These are phyloP conservation scores for Maccullochella peelii DNA, from an alignment of 2,113 vertebrate genomes.

Conservation along the genomic window DNA sequence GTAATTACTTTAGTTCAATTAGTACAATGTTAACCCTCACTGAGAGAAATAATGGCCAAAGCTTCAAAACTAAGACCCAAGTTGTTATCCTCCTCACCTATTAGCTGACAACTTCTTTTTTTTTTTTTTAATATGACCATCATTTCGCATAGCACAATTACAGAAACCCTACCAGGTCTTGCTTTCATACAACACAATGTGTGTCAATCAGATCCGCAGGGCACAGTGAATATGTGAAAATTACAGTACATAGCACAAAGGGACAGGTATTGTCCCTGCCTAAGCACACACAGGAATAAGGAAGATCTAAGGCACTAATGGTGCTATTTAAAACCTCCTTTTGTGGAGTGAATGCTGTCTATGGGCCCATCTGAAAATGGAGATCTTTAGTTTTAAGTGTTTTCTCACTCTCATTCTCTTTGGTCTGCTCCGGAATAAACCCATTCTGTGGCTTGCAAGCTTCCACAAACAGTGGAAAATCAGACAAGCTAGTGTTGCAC, in stretches of 20 bases:
- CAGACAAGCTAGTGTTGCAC: constrained; percentile 89
- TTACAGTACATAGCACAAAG: constrained; percentile 49
- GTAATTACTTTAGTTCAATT: neutral
- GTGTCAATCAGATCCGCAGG: constrained; percentile 52
- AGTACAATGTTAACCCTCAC: constrained; percentile 3
- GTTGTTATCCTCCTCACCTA: constrained; percentile 3
- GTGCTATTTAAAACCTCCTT: constrained; percentile 50
- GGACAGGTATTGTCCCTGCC: constrained; percentile 35
- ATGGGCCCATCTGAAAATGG: constrained; percentile 69
- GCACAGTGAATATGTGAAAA: constrained; percentile 75
- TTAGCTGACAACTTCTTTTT: neutral
- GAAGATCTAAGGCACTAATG: constrained; percentile 79
- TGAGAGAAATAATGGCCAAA: constrained; percentile 33
- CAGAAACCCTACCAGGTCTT: constrained; percentile 16
- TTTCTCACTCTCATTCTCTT: constrained; percentile 88
- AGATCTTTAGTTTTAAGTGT: constrained; percentile 86
- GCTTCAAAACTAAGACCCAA: neutral
- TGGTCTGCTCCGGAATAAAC: constrained; percentile 85
- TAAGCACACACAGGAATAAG: constrained; percentile 49
- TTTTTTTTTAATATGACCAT: constrained; percentile 1
- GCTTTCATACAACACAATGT: constrained; percentile 35
- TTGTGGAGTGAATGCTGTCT: constrained; percentile 36
- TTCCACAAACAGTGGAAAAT: constrained; percentile 88
- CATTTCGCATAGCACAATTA: constrained; percentile 22
- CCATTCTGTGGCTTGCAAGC: constrained; percentile 87